Conservation (phyloP, 2,113 vertebrate genomes). For the Phalacrocorax carbo region DNA sequence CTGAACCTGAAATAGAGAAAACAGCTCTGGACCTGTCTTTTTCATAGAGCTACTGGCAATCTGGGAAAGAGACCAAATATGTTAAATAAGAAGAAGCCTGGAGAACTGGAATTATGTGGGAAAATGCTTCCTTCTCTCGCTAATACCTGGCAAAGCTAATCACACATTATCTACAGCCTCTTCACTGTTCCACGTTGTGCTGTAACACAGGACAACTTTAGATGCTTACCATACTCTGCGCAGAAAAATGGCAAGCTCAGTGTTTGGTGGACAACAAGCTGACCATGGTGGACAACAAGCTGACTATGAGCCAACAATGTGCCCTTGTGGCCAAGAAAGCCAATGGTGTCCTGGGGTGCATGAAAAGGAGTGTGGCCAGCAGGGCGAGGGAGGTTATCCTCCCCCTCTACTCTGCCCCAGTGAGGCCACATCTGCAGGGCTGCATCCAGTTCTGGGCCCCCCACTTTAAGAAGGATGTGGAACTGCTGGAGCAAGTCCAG, state of each 20-base stretch:
- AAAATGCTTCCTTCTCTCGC: background rate
- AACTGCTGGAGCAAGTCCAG: too few species aligned
- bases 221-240: background rate
- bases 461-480: too few species aligned
- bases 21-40: background rate
- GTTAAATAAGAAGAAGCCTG: background rate
- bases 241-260: background rate
- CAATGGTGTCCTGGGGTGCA: too few species aligned
- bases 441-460: too few species aligned
- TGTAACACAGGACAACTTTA: background rate
- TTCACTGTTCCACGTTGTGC: background rate
- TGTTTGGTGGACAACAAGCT: too few species aligned
- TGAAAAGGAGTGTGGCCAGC: too few species aligned
- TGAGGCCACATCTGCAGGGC: too few species aligned
- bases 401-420: too few species aligned
- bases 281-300: too few species aligned
- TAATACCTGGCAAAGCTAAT: background rate
- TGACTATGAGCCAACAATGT: too few species aligned
- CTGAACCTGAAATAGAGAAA: background rate
- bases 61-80: background rate
- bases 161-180: background rate
- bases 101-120: background rate
- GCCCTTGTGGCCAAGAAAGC: too few species aligned
- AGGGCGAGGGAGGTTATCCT: too few species aligned
- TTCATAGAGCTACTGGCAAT: background rate